These are phyloP conservation scores for Eretmodus cyanostictus DNA, from an alignment of 2,113 vertebrate species.

Conservation along the genomic window DNA sequence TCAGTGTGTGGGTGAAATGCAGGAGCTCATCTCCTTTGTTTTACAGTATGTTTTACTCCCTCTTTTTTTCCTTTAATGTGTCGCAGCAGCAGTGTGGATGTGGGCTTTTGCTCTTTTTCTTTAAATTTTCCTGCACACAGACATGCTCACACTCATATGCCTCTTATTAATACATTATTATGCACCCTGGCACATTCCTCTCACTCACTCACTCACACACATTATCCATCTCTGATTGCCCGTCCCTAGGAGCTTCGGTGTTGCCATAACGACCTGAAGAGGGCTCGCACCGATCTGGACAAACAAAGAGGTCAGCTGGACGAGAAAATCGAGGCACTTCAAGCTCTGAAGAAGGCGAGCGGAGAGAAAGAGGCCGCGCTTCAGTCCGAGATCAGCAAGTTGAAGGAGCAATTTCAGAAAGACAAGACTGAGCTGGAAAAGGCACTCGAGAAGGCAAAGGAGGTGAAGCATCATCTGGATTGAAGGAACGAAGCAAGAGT, in stretches of 20 bases:
- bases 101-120: background rate
- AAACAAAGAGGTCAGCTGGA: constrained; percentile 57
- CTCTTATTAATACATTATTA: background rate
- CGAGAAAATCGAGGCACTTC: constrained; percentile 71
- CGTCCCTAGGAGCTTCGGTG: constrained; percentile 72
- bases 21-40: background rate
- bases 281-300: constrained; percentile 53
- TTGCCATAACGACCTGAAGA: constrained; percentile 65
- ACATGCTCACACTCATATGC: background rate
- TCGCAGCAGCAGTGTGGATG: background rate
- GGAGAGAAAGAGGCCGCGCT: constrained; percentile 68
- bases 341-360: constrained; percentile 60
- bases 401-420: constrained; percentile 67
- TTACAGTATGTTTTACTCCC: background rate
- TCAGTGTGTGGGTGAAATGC: constrained; percentile 10
- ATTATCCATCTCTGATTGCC: constrained; percentile 9
- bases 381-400: constrained; percentile 51
- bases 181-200: background rate
- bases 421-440: constrained; percentile 68
- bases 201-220: background rate
- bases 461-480: constrained; percentile 25
- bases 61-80: background rate
- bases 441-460: constrained; percentile 39
- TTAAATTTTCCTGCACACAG: background rate
- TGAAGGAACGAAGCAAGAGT: background rate